Conservation (phyloP, 1,140 invertebrate genomes). For the Lepidurus arcticus region DNA sequence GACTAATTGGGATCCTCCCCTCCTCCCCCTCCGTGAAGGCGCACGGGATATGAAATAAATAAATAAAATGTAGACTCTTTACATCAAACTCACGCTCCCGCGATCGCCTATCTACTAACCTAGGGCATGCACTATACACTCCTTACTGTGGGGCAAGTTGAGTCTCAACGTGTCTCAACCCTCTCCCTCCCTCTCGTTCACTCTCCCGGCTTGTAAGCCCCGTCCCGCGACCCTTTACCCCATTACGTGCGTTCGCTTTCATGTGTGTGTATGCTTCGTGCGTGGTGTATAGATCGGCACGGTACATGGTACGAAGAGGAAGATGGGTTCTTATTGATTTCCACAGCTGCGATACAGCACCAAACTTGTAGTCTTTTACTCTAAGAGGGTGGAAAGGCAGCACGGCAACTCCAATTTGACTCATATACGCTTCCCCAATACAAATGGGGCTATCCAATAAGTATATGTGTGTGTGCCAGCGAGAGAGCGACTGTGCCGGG, state of each 20-base stretch:
- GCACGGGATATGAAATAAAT: not conserved
- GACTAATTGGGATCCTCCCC: slow-evolving; percentile 21
- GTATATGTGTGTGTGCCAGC: no score
- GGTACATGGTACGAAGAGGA: slow-evolving; percentile 18
- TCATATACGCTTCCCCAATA: slow-evolving; percentile 14
- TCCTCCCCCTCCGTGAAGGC: not conserved
- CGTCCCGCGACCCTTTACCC: not conserved
- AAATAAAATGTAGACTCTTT: not conserved
- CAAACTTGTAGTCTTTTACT: slow-evolving; percentile 13
- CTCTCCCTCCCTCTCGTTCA: not conserved
- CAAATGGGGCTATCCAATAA: not conserved
- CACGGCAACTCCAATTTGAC: slow-evolving; percentile 17
- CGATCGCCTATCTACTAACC: not conserved
- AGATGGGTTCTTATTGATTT: slow-evolving; percentile 22
- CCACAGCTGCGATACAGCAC: not conserved
- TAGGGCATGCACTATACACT: not conserved
- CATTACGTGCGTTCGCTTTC: slow-evolving; percentile 14
- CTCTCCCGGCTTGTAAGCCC: not conserved
- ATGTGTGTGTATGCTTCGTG: slow-evolving; percentile 13
- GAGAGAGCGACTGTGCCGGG: not conserved
- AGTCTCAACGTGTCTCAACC: not conserved
- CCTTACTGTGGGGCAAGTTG: not conserved
- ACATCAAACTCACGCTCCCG: slow-evolving; percentile 13
- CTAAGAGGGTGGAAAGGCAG: slow-evolving; percentile 1
- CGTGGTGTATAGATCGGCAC: slow-evolving; percentile 11